phyloP scores from a whole-genome alignment of 2,888 invertebrate genomes.

The Julus scandinavius region DNA sequence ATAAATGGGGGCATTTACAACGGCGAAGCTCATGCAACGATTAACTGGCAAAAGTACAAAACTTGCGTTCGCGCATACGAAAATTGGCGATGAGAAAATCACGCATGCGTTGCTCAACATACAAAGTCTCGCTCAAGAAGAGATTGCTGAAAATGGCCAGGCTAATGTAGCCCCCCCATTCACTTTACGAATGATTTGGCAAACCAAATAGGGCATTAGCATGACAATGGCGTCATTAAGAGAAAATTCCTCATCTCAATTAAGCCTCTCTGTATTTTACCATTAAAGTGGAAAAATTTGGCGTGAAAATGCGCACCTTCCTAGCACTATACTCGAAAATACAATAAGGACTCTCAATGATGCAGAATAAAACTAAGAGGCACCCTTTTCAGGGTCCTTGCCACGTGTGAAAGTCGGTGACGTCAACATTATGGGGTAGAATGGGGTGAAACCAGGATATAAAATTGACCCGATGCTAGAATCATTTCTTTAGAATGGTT shows the following conservation, averaged over 20 bases:
- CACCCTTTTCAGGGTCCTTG: not conserved
- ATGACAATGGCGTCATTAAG: constrained; percentile 53
- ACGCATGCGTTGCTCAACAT: not conserved
- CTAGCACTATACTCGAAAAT: not conserved
- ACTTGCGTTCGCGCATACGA: not conserved
- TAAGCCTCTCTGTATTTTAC: constrained; percentile 28
- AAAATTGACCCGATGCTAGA: too few species aligned
- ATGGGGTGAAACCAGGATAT: too few species aligned
- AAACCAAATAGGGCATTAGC: constrained; percentile 53
- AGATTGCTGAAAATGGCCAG: constrained; percentile 40
- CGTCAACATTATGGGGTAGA: not conserved
- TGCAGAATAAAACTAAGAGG: not conserved
- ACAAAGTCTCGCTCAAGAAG: constrained; percentile 9
- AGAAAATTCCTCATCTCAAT: constrained; percentile 51
- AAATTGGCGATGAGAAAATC: constrained; percentile 5
- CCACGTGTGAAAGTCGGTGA: not conserved
- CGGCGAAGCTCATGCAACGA: constrained; percentile 13
- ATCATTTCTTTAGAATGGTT: too few species aligned
- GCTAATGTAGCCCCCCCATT: not conserved
- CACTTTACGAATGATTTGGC: constrained; percentile 44
- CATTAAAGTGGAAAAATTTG: constrained; percentile 29
- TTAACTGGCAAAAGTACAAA: constrained; percentile 40
- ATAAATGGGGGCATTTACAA: constrained; percentile 41
- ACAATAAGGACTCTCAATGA: not conserved
- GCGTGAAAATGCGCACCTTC: constrained; percentile 35